These are phyloP conservation scores for Pogonus chalceus DNA, from an alignment of 1,140 invertebrate genomes.

Conservation along the genomic window DNA sequence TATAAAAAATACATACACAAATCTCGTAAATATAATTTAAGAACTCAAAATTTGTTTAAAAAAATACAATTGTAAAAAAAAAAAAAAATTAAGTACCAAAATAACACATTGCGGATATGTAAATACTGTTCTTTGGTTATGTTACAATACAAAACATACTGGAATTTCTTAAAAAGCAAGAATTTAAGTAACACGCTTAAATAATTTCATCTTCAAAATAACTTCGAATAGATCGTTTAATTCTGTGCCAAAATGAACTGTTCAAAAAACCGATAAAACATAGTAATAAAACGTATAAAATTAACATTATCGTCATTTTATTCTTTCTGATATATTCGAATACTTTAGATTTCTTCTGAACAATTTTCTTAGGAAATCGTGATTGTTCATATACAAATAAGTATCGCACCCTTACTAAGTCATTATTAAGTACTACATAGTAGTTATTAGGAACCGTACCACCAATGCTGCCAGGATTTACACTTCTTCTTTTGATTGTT, in stretches of 20 bases:
- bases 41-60: too few species aligned
- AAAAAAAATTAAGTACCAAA: too few species aligned
- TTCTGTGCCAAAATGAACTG: conserved; percentile 5
- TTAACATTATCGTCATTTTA: conserved; percentile 14
- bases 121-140: too few species aligned
- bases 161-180: too few species aligned
- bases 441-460: conserved; percentile 58
- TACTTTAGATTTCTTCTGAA: neutral
- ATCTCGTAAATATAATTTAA: too few species aligned
- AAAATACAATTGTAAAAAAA: too few species aligned
- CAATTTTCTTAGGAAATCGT: neutral
- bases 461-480: conserved; percentile 37
- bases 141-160: too few species aligned
- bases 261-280: conserved; percentile 17
- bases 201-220: too few species aligned
- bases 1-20: too few species aligned
- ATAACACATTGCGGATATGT: too few species aligned
- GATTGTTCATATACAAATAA: conserved; percentile 61
- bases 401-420: conserved; percentile 64
- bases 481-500: conserved; percentile 32
- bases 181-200: too few species aligned
- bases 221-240: neutral
- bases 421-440: conserved; percentile 65
- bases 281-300: conserved; percentile 18
- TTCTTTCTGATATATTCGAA: conserved; percentile 13